These are phyloP conservation scores for Scomber japonicus DNA, from an alignment of 2,113 vertebrate genomes.

Conservation along the genomic window DNA sequence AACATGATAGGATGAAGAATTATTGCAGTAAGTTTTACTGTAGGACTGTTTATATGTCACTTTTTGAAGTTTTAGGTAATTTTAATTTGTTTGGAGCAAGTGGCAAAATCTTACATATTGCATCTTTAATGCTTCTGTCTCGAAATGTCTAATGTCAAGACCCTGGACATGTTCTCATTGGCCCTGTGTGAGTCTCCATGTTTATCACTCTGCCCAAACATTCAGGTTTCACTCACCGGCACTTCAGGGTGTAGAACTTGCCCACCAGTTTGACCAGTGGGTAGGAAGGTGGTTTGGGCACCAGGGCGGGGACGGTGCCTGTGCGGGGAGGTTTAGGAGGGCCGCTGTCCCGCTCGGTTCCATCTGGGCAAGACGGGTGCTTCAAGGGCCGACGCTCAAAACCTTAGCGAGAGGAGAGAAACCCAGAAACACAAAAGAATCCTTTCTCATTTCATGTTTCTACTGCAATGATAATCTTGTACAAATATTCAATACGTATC, in stretches of 20 bases:
- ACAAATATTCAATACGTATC: neutral
- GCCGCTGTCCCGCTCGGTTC: constrained; percentile 85
- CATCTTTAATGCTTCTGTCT: neutral
- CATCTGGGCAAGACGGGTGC: constrained; percentile 82
- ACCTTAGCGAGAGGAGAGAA: constrained; percentile 77
- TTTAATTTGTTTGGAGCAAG: no score
- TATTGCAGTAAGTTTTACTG: no score
- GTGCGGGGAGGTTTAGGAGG: constrained; percentile 89
- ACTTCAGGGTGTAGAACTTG: constrained; percentile 97
- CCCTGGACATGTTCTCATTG: neutral
- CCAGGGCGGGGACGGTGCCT: constrained; percentile 92
- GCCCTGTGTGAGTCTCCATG: neutral
- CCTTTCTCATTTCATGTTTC: neutral
- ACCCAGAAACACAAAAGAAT: neutral
- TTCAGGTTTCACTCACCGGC: constrained; percentile 86
- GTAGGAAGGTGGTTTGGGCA: constrained; percentile 93
- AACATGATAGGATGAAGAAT: no score
- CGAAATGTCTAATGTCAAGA: constrained; percentile 6
- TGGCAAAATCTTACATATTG: no score
- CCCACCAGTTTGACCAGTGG: constrained; percentile 95
- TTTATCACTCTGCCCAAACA: neutral
- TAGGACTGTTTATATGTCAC: no score
- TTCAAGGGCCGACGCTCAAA: constrained; percentile 91
- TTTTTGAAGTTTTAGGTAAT: no score
- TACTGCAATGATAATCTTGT: neutral